Conservation (phyloP, 2,113 vertebrate species). For the Sminthopsis crassicaudata region DNA sequence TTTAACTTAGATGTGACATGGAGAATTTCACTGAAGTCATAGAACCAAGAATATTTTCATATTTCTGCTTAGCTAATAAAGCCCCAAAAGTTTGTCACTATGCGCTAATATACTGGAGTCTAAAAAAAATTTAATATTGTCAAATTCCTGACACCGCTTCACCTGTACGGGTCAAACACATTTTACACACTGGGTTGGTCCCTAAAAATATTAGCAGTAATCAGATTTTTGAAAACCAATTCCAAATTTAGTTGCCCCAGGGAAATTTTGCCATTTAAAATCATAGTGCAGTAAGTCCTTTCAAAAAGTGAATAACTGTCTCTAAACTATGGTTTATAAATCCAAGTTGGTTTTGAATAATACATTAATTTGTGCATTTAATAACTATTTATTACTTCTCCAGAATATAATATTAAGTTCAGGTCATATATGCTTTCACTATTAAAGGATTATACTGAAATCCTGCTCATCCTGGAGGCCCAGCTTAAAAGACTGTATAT, state of each 20-base stretch:
- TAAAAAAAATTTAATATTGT: background rate
- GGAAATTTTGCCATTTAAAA: conserved; percentile 48
- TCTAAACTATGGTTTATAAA: background rate
- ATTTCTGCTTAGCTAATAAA: background rate
- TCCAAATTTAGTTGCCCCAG: conserved; percentile 18
- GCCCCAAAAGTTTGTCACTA: conserved; percentile 12
- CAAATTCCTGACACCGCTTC: conserved; percentile 59
- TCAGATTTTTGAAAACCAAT: conserved; percentile 67
- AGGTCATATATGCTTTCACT: background rate
- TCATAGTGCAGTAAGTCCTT: background rate
- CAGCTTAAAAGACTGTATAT: background rate
- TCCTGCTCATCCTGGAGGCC: background rate
- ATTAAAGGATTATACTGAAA: background rate
- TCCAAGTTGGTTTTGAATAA: background rate
- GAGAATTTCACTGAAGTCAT: conserved; percentile 33
- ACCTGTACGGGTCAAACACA: conserved; percentile 67
- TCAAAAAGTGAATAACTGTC: background rate
- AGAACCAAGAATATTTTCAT: conserved; percentile 23
- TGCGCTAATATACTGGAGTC: background rate
- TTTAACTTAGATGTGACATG: conserved; percentile 10
- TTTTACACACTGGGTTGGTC: conserved; percentile 67
- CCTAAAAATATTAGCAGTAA: conserved; percentile 61
- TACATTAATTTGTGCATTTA: background rate
- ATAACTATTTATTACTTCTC: background rate
- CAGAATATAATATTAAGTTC: background rate